These are phyloP conservation scores for Cryptus viduatorius DNA, from an alignment of 2,888 invertebrate species.

Conservation along the genomic window DNA sequence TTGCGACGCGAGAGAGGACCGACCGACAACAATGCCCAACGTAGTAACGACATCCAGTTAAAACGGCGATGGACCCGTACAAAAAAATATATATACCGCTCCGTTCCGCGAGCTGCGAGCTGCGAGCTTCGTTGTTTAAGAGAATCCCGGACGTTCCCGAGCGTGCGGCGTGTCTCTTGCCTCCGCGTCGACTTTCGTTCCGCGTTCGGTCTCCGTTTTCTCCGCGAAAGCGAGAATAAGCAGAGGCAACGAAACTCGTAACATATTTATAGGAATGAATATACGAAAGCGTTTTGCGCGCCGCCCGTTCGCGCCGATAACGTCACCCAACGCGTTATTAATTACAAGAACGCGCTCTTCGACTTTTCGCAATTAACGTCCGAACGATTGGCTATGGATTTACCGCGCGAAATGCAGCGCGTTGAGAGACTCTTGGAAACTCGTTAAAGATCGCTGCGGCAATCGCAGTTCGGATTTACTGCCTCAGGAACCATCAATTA, in stretches of 20 bases:
- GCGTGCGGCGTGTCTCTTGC: conserved; percentile 29
- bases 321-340: conserved; percentile 79
- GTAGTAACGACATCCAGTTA: conserved; percentile 83
- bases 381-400: conserved; percentile 78
- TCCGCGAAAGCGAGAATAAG: background rate
- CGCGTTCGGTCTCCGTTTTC: background rate
- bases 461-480: conserved; percentile 20
- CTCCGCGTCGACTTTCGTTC: background rate
- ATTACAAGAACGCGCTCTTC: conserved; percentile 75
- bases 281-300: conserved; percentile 19
- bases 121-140: conserved; percentile 66
- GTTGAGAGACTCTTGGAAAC: background rate
- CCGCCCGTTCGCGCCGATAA: conserved; percentile 74
- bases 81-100: conserved; percentile 42
- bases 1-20: conserved; percentile 72
- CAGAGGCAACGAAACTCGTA: background rate
- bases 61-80: conserved; percentile 75
- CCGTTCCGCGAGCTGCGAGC: conserved; percentile 62
- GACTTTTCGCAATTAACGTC: conserved; percentile 81
- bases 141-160: conserved; percentile 55
- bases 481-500: conserved; percentile 71
- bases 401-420: conserved; percentile 75
- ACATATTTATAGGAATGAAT: background rate
- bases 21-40: conserved; percentile 79
- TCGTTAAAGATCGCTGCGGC: conserved; percentile 42